Evolutionary conservation across 2,888 invertebrate genomes (phyloP), one percentile per base, ranked within the genome.

Genomic region (Venustoraphidia nigricollis): DNA sequence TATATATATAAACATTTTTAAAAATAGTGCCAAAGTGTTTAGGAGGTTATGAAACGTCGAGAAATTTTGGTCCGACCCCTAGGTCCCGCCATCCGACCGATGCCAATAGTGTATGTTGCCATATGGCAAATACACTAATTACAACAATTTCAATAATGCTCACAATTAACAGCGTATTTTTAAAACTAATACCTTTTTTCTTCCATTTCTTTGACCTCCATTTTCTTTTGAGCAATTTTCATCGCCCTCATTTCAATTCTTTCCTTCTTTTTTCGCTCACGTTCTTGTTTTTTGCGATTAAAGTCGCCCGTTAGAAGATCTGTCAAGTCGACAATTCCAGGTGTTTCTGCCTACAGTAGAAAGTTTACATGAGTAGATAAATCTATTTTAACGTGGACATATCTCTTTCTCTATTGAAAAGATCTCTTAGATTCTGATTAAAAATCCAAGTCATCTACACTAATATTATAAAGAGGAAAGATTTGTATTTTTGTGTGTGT

Each of bases 261-360:
- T 47, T 52, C 48, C 50, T 51, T 51, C 34, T 48, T 52, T 36
- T 54, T 53, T 13, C 55, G 52, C 42, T 58, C 55, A 53, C 59
- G 55, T 27, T 58, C 59, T 36, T 60, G 57, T 48, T 62, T 61
- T 44, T 58, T 60, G 51, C 54, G 57, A 54, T 62, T 63, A 56
- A 79, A 77, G 34, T 71, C 73, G 2, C 79, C 79, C 1, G 70
- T 72, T 14, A 79, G 62, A 35, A 81, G 60, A 56, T 79, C 77
- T 59, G 74, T 70, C 36, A 77, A 57, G 6, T 66, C 58, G 1
- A 77, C 72, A 41, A 75, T 61, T 2, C 76, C 75, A 61, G 58
- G 56, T 11, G 56, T 53, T 41, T 56, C 55, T 5, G 49, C 52
- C 13, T 55, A 17, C 10, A 41, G 40, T 34, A 40, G 46, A 9